phyloP scores from a whole-genome alignment of 2,113 vertebrate species.

The Ctenodactylus gundi region DNA sequence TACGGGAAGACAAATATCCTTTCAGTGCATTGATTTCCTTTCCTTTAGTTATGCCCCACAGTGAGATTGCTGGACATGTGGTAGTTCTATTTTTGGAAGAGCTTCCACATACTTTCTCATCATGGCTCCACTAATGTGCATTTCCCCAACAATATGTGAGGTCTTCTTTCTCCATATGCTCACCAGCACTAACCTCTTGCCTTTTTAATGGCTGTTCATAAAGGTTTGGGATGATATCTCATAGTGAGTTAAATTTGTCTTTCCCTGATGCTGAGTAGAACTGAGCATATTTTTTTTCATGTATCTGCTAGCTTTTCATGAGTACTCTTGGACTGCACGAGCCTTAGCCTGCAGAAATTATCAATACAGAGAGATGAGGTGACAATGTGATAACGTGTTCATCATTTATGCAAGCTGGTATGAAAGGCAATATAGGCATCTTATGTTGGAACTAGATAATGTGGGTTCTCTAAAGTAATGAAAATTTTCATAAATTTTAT shows the following conservation, averaged over 20 bases:
- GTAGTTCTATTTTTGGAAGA: background rate
- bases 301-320: background rate
- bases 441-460: background rate
- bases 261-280: background rate
- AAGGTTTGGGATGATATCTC: background rate
- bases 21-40: background rate
- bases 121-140: background rate
- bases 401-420: background rate
- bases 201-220: background rate
- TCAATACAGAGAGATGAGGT: background rate
- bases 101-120: background rate
- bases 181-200: background rate
- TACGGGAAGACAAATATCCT: background rate
- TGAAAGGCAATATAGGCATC: background rate
- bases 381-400: background rate
- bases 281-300: background rate
- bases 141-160: background rate
- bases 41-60: background rate
- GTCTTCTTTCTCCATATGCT: background rate
- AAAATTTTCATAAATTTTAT: slow-evolving; percentile 17
- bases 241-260: background rate
- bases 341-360: background rate
- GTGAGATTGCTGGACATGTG: background rate
- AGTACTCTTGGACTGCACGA: background rate
- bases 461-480: background rate